Conservation (phyloP, 2,888 invertebrate genomes). For the Electrophaes corylata region DNA sequence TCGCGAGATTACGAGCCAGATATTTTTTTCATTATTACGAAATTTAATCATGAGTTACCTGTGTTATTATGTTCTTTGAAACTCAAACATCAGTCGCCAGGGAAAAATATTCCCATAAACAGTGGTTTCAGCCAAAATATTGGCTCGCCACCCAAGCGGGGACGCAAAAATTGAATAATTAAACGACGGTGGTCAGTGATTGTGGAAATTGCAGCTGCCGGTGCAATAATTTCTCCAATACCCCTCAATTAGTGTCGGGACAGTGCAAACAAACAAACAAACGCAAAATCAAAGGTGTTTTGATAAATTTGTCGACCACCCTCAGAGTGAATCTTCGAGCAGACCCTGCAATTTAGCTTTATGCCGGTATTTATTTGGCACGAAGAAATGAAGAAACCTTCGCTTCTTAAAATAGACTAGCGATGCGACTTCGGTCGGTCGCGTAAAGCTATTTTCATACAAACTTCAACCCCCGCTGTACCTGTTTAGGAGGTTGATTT, state of each 20-base stretch:
- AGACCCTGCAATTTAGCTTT: conserved; percentile 2
- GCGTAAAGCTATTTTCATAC: too few relatives aligned
- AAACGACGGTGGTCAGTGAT: conserved; percentile 51
- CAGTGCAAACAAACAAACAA: conserved; percentile 77
- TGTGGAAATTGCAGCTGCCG: conserved; percentile 66
- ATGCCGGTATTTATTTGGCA: neutral
- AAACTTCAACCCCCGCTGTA: too few relatives aligned
- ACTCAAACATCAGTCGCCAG: conserved; percentile 2
- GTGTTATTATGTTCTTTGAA: conserved; percentile 15
- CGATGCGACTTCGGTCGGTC: too few relatives aligned
- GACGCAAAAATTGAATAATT: conserved; percentile 49
- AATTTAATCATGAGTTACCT: neutral
- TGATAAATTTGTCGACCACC: conserved; percentile 70
- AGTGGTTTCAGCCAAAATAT: conserved; percentile 32
- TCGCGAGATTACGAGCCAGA: neutral
- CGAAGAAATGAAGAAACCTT: too few relatives aligned
- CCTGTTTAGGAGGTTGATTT: too few relatives aligned
- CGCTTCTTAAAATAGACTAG: too few relatives aligned
- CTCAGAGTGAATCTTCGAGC: conserved; percentile 26
- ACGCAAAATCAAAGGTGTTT: conserved; percentile 57
- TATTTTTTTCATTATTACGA: neutral
- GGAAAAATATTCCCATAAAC: conserved; percentile 26
- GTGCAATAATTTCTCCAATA: conserved; percentile 69
- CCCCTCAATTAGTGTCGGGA: conserved; percentile 66
- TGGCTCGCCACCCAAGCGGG: conserved; percentile 33